Evolutionary conservation across 2,888 invertebrate species (phyloP).

Genomic region (Limnephilus marmoratus): DNA sequence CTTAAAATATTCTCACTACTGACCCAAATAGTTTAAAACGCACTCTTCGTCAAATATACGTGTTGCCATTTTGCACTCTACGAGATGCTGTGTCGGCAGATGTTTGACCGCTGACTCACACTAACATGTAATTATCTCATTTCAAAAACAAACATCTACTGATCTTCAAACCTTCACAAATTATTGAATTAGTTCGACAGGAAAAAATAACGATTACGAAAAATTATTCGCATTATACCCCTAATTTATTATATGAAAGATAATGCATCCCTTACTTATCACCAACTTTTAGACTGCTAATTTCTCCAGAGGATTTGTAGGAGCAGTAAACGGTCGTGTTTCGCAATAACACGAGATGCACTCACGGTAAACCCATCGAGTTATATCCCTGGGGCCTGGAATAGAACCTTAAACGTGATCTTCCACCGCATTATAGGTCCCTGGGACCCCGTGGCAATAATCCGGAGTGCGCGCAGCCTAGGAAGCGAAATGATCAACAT

Average conservation of each 20-base stretch:
- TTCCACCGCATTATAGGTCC: background rate
- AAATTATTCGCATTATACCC: background rate
- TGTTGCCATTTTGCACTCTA: no score
- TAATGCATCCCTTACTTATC: background rate
- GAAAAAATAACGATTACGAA: no score
- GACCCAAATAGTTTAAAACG: no score
- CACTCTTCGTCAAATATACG: no score
- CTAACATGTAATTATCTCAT: no score
- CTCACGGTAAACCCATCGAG: background rate
- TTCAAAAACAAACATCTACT: no score
- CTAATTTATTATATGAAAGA: background rate
- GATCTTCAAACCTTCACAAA: no score
- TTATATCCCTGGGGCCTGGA: background rate
- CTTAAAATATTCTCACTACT: no score
- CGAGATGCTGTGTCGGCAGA: no score
- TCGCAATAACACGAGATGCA: background rate
- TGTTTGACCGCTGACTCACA: no score
- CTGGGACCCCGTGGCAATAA: background rate
- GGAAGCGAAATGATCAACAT: no score
- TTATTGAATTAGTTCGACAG: no score
- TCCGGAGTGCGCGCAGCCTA: background rate
- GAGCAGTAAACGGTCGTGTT: background rate
- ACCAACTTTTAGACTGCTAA: background rate
- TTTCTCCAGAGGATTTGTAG: background rate
- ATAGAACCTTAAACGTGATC: background rate